Percentiles rank a stretch among this genome's conserved stretches.
Evolutionary conservation across 2,888 invertebrate genomes (phyloP).

Genomic region (Oligia latruncula): DNA sequence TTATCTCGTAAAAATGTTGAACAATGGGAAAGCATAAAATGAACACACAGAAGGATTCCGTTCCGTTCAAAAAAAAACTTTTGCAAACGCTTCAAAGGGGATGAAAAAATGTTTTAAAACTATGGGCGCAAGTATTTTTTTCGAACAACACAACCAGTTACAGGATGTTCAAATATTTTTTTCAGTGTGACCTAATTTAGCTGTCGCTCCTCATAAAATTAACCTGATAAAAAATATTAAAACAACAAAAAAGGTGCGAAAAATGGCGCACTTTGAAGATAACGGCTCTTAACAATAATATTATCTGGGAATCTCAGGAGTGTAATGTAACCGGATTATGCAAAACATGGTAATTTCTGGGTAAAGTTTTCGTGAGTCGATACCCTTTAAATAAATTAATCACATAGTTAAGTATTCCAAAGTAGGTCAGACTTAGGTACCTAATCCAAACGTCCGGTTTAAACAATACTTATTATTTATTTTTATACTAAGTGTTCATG

Average conservation of each 20-base stretch:
- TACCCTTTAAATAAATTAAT: constrained; percentile 44
- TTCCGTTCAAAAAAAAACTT: constrained; percentile 24
- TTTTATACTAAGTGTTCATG: constrained; percentile 24
- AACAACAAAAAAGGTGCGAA: constrained; percentile 35
- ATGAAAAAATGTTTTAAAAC: constrained; percentile 35
- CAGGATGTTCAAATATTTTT: constrained; percentile 22
- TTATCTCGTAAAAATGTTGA: constrained; percentile 27
- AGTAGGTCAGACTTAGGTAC: constrained; percentile 37
- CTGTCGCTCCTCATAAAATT: constrained; percentile 13
- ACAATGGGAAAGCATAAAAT: constrained; percentile 25
- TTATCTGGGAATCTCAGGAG: constrained; percentile 39
- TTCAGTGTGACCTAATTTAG: constrained; percentile 27
- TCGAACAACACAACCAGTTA: constrained; percentile 21
- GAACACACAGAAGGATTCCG: constrained; percentile 18
- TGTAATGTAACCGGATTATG: constrained; percentile 48
- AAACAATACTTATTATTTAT: constrained; percentile 30
- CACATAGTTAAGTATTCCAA: constrained; percentile 24
- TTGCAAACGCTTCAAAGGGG: not conserved
- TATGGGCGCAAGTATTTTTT: constrained; percentile 36
- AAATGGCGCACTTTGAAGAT: constrained; percentile 35
- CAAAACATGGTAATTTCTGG: constrained; percentile 39
- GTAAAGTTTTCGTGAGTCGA: constrained; percentile 36
- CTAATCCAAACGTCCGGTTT: constrained; percentile 24
- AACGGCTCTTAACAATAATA: constrained; percentile 50
- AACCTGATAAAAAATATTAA: constrained; percentile 41